Evolutionary conservation across 2,888 invertebrate species (phyloP).

Genomic region (Criorhina ranunculi): DNA sequence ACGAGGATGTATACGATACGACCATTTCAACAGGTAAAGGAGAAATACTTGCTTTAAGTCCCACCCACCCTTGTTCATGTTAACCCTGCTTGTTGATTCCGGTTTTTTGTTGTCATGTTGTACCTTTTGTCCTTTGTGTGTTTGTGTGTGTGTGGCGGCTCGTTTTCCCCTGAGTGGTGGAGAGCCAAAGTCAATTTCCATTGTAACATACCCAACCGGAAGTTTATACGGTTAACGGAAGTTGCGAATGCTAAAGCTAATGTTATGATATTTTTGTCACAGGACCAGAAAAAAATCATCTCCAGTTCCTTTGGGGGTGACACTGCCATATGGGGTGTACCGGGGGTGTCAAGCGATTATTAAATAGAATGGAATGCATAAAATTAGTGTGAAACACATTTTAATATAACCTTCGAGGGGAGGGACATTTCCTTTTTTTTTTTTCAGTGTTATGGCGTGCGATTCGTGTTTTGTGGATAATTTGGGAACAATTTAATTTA

Average conservation of each 20-base stretch:
- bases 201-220: constrained; percentile 64
- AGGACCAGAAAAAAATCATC: neutral
- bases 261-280: constrained; percentile 46
- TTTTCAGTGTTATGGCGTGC: constrained; percentile 26
- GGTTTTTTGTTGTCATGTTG: constrained; percentile 35
- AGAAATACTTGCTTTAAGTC: neutral
- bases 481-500: constrained; percentile 23
- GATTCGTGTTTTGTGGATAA: constrained; percentile 22
- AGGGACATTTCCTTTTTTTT: neutral
- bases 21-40: constrained; percentile 60
- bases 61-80: neutral
- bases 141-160: neutral
- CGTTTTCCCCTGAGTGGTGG: constrained; percentile 49
- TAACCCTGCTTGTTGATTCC: constrained; percentile 53
- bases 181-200: constrained; percentile 66
- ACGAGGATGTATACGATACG: too few relatives aligned
- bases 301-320: constrained; percentile 28
- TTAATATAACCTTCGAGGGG: constrained; percentile 14
- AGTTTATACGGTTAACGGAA: constrained; percentile 66
- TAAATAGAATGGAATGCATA: constrained; percentile 44
- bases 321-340: neutral
- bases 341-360: constrained; percentile 25
- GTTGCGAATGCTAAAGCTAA: constrained; percentile 44
- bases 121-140: constrained; percentile 3
- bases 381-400: constrained; percentile 40